A percentile compares a stretch with the other conserved stretches of the same genome.
These are phyloP conservation scores for Glareola pratincola DNA, from an alignment of 2,113 vertebrate genomes.

Conservation along the genomic window DNA sequence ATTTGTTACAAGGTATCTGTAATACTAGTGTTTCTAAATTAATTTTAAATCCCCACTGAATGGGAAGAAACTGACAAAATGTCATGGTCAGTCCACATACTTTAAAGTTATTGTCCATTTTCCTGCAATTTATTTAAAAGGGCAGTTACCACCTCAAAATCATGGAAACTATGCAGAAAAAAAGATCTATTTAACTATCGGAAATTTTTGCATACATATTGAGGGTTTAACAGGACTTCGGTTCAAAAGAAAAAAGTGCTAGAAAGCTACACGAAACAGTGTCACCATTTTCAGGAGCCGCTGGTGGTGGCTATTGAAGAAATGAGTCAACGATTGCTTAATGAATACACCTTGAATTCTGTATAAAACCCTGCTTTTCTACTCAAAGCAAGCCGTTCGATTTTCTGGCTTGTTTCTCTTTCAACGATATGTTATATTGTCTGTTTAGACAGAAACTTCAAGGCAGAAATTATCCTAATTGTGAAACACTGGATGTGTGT, in stretches of 20 bases:
- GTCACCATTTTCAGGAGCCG: neutral
- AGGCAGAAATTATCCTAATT: neutral
- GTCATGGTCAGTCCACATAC: neutral
- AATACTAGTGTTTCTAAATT: neutral
- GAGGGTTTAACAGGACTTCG: neutral
- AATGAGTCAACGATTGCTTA: neutral
- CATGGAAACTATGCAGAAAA: neutral
- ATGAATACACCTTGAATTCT: neutral
- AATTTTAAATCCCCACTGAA: neutral
- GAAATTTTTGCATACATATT: neutral
- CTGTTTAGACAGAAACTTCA: neutral
- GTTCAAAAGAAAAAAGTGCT: neutral
- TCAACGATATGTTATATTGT: neutral
- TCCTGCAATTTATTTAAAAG: neutral
- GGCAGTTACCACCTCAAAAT: neutral
- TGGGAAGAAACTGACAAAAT: rapidly evolving
- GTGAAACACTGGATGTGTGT: neutral
- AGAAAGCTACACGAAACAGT: neutral
- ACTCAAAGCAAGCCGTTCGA: neutral
- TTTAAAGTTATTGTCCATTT: neutral
- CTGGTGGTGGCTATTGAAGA: neutral
- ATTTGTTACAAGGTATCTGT: neutral
- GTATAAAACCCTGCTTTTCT: neutral
- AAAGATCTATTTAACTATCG: neutral
- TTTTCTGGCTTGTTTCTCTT: neutral